These are phyloP conservation scores for Platynereis dumerilii DNA, from an alignment of 2,888 invertebrate species.

Conservation along the genomic window DNA sequence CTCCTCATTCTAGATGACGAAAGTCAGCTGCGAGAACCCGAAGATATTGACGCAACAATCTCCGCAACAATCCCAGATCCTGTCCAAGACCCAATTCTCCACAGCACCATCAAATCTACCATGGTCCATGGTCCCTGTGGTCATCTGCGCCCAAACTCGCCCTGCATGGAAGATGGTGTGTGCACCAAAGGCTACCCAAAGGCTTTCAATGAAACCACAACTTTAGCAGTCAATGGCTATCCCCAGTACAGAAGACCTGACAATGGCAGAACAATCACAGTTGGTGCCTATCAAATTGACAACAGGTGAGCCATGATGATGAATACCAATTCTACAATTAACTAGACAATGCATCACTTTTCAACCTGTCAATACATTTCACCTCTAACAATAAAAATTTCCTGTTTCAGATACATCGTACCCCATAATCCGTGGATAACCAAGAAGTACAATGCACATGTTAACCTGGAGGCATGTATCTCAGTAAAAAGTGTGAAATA, in stretches of 20 bases:
- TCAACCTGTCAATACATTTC: no score
- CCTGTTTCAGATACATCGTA: conserved; percentile 40
- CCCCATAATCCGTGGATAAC: conserved; percentile 57
- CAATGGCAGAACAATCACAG: conserved; percentile 2
- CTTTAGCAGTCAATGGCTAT: conserved; percentile 21
- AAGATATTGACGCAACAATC: background rate
- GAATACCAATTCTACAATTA: no score
- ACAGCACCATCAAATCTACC: background rate
- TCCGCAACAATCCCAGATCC: background rate
- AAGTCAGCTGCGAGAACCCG: background rate
- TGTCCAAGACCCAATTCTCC: background rate
- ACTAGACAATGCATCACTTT: no score
- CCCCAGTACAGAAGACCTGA: conserved; percentile 22
- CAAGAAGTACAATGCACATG: conserved; percentile 55
- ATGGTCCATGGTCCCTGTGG: conserved; percentile 7
- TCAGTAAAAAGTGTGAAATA: conserved; percentile 47
- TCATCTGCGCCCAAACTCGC: background rate
- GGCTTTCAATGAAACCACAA: background rate
- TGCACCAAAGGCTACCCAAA: background rate
- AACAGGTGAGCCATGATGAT: conserved; percentile 56
- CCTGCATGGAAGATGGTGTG: background rate
- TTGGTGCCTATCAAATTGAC: conserved; percentile 38
- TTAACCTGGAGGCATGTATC: conserved; percentile 49
- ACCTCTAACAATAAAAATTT: no score
- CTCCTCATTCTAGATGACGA: conserved; percentile 1